Percentiles rank a stretch among this genome's conserved stretches.
phyloP scores from a whole-genome alignment of 2,888 invertebrate genomes.

The Drosophila meridionalis region DNA sequence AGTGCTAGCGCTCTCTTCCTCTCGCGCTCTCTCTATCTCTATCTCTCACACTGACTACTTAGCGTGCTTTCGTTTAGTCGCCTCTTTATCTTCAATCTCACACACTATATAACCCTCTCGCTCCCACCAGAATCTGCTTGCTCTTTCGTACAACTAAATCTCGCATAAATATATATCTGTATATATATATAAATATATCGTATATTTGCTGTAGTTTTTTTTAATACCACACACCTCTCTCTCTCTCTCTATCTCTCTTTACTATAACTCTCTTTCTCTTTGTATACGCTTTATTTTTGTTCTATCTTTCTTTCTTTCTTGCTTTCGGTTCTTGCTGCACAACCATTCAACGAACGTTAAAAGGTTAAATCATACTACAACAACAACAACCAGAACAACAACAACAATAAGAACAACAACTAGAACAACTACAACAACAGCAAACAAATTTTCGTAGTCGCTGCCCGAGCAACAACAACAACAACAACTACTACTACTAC shows the following conservation, averaged over 20 bases:
- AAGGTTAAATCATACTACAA: slow-evolving; percentile 42
- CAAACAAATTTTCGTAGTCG: slow-evolving; percentile 70
- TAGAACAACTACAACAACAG: slow-evolving; percentile 28
- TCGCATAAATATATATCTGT: slow-evolving; percentile 3
- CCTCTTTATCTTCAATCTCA: background rate
- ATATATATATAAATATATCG: slow-evolving; percentile 23
- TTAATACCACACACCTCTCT: slow-evolving; percentile 36
- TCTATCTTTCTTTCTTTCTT: slow-evolving; percentile 58
- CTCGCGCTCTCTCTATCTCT: background rate
- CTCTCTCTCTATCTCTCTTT: slow-evolving; percentile 49
- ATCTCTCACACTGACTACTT: background rate
- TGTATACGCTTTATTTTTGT: slow-evolving; percentile 50
- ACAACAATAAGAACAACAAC: slow-evolving; percentile 44
- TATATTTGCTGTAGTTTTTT: slow-evolving; percentile 42
- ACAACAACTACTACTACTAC: slow-evolving; percentile 18
- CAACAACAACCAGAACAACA: slow-evolving; percentile 29
- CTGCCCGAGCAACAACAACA: slow-evolving; percentile 62
- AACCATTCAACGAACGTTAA: slow-evolving; percentile 40
- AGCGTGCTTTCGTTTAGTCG: slow-evolving; percentile 13
- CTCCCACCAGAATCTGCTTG: slow-evolving; percentile 27
- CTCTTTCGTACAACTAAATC: slow-evolving; percentile 11
- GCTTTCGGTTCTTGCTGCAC: slow-evolving; percentile 62
- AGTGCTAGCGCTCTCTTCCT: slow-evolving; percentile 1
- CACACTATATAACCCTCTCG: slow-evolving; percentile 1
- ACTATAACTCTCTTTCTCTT: slow-evolving; percentile 11